phyloP scores from a whole-genome alignment of 1,140 invertebrate species.

The Coptotermes formosanus region DNA sequence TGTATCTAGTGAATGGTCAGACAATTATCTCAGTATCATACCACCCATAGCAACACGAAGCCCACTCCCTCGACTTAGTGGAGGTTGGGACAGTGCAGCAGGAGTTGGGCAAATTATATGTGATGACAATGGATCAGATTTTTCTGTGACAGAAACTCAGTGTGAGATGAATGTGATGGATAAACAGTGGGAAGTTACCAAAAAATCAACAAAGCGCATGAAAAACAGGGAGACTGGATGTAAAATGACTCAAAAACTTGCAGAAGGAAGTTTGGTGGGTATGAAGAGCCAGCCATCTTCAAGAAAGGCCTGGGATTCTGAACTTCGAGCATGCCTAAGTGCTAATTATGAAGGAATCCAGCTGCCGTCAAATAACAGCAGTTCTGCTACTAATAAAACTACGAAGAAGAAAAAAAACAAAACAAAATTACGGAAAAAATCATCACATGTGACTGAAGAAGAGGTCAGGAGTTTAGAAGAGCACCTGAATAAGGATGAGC shows the following conservation, averaged over 20 bases:
- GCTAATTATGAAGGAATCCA: not conserved
- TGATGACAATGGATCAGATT: slow-evolving; percentile 33
- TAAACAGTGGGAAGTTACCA: not conserved
- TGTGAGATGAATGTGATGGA: not conserved
- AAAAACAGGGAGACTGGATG: not conserved
- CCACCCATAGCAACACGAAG: slow-evolving; percentile 45
- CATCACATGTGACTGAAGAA: not conserved
- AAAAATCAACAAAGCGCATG: not conserved
- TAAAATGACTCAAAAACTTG: not conserved
- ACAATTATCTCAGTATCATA: slow-evolving; percentile 32
- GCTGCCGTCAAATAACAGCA: not conserved
- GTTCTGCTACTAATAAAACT: not conserved
- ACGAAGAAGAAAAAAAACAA: not conserved
- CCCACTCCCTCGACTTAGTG: slow-evolving; percentile 45
- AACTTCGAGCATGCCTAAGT: not conserved
- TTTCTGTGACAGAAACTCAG: not conserved
- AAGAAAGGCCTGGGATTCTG: slow-evolving; percentile 27
- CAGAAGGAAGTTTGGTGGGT: not conserved
- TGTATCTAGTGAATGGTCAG: not conserved
- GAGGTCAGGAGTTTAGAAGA: not conserved
- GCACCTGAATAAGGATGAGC: not conserved
- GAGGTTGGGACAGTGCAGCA: slow-evolving; percentile 47
- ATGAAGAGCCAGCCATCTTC: not conserved
- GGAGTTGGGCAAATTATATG: slow-evolving; percentile 47
- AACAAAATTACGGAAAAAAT: not conserved